Percentiles rank a stretch among this genome's conserved stretches.
Evolutionary conservation across 2,888 invertebrate species (phyloP).

Genomic region (Rosalia funebris): DNA sequence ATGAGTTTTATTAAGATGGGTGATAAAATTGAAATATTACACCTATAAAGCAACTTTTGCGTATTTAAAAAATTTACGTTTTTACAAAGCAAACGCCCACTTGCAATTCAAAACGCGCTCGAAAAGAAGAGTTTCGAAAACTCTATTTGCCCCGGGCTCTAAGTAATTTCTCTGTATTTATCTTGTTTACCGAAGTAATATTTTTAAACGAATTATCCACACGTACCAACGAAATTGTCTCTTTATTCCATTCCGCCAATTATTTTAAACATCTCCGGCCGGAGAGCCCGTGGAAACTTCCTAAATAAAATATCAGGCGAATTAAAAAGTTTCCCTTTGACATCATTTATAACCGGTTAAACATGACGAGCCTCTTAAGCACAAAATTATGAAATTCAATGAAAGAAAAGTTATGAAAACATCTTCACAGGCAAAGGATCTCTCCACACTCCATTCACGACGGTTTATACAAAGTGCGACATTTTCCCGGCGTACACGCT

Average conservation of each 20-base stretch:
- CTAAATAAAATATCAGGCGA: slow-evolving; percentile 27
- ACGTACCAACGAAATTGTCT: slow-evolving; percentile 7
- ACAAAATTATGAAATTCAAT: slow-evolving; percentile 35
- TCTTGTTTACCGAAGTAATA: too few species aligned
- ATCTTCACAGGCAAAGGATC: slow-evolving; percentile 39
- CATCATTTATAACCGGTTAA: slow-evolving; percentile 31
- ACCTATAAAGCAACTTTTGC: too few species aligned
- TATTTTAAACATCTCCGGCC: neutral
- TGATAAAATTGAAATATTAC: too few species aligned
- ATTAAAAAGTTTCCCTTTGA: slow-evolving; percentile 30
- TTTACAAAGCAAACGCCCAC: too few species aligned
- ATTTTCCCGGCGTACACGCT: slow-evolving; percentile 51
- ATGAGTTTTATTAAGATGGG: too few species aligned
- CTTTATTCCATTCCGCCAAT: slow-evolving; percentile 1
- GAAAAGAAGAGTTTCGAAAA: too few species aligned
- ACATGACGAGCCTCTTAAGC: slow-evolving; percentile 32
- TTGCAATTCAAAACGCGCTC: too few species aligned
- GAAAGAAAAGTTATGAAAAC: slow-evolving; percentile 45
- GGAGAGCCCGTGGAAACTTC: slow-evolving; percentile 11
- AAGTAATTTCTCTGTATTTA: too few species aligned
- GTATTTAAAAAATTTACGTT: too few species aligned
- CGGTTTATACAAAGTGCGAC: slow-evolving; percentile 48
- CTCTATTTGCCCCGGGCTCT: too few species aligned
- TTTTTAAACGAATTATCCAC: neutral
- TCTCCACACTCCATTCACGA: slow-evolving; percentile 41